Conservation (phyloP, 2,797 vertebrate species). For the Eulemur mongoz region DNA sequence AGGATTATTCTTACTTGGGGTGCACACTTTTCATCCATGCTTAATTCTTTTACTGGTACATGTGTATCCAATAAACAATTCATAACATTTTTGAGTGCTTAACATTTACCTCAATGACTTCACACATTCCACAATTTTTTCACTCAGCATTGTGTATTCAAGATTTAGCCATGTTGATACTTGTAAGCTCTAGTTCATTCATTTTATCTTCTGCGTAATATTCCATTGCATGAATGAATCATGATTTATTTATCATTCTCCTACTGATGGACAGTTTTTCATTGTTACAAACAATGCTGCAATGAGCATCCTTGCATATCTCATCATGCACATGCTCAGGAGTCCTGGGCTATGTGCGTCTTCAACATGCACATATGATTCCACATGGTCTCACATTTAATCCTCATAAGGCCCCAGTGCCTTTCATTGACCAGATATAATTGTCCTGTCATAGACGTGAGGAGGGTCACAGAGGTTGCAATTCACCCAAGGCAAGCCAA, state of each 20-base stretch:
- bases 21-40: not conserved
- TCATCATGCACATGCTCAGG: not conserved
- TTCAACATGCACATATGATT: not conserved
- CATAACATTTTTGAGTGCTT: not conserved
- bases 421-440: too few species aligned
- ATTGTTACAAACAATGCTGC: not conserved
- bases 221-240: not conserved
- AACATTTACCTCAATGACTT: not conserved
- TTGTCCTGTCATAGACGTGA: not conserved
- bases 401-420: not conserved
- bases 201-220: not conserved
- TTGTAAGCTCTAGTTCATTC: not conserved
- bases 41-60: not conserved
- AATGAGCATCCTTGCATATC: not conserved
- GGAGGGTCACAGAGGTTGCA: not conserved
- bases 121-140: not conserved
- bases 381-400: not conserved
- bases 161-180: not conserved
- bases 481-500: not conserved
- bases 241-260: not conserved
- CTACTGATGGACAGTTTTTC: not conserved
- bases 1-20: not conserved
- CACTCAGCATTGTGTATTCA: not conserved
- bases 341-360: fast-evolving
- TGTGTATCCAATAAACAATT: not conserved